Conservation (phyloP, 2,888 invertebrate genomes). For the Rhabditoides inermis region DNA sequence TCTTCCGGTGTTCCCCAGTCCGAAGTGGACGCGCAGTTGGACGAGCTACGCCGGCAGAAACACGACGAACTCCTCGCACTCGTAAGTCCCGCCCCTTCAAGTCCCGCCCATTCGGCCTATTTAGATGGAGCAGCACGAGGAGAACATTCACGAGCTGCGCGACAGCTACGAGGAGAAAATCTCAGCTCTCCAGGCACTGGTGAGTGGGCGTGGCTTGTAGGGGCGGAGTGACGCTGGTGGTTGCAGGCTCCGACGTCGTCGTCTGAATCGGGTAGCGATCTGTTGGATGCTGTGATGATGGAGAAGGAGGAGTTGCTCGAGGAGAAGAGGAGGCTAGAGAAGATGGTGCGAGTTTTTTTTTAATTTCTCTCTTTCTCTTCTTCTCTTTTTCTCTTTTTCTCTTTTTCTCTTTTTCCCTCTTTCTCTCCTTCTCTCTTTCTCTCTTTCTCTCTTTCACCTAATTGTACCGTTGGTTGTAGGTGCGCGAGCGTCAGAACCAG, state of each 20-base stretch:
- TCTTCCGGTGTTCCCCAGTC: slow-evolving; percentile 3
- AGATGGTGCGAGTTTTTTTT: slow-evolving; percentile 12
- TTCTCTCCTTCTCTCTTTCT: too few relatives aligned
- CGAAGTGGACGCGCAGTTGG: slow-evolving; percentile 13
- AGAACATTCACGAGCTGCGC: slow-evolving; percentile 23
- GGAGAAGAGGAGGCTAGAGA: slow-evolving; percentile 12
- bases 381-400: too few relatives aligned
- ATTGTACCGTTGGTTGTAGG: too few relatives aligned
- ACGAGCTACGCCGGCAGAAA: slow-evolving; percentile 18
- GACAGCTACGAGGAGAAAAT: slow-evolving; percentile 40
- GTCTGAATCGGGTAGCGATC: slow-evolving; percentile 20
- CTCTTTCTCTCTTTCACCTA: too few relatives aligned
- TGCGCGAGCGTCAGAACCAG: slow-evolving; percentile 3
- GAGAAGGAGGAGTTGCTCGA: slow-evolving; percentile 26
- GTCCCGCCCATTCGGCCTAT: too few relatives aligned
- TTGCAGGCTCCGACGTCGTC: slow-evolving; percentile 20
- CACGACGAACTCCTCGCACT: slow-evolving; percentile 22
- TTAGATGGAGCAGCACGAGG: slow-evolving; percentile 21
- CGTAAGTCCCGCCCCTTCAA: too few relatives aligned
- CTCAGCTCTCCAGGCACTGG: slow-evolving; percentile 15
- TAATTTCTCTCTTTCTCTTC: too few relatives aligned
- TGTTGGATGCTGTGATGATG: slow-evolving; percentile 24
- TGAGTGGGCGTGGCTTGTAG: not conserved
- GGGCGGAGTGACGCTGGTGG: too few relatives aligned
- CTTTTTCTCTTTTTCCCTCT: too few relatives aligned